Percentiles rank a stretch among this genome's conserved stretches.
These are phyloP conservation scores for Habrosyne pyritoides DNA, from an alignment of 2,888 invertebrate genomes.

Conservation along the genomic window DNA sequence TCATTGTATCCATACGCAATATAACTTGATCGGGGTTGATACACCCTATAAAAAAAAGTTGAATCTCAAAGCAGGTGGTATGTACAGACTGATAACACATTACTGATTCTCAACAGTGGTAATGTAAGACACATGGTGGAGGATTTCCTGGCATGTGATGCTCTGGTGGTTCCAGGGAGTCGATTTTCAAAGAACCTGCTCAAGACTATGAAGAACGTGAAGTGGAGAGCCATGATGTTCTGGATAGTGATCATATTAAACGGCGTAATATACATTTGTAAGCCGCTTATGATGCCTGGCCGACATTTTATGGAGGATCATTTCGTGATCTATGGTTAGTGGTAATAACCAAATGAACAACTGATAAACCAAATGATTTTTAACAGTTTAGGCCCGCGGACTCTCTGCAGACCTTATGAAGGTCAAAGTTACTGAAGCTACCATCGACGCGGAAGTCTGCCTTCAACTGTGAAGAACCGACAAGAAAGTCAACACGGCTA, in stretches of 20 bases:
- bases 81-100: neutral
- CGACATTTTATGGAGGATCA: constrained; percentile 48
- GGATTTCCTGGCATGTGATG: constrained; percentile 40
- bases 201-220: constrained; percentile 42
- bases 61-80: too few species aligned
- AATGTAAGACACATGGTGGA: constrained; percentile 43
- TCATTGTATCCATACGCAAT: too few species aligned
- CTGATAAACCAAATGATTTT: too few species aligned
- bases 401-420: too few species aligned
- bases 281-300: constrained; percentile 48
- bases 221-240: constrained; percentile 51
- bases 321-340: constrained; percentile 44
- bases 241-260: constrained; percentile 52
- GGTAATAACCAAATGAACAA: neutral
- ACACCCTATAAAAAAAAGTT: too few species aligned
- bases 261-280: constrained; percentile 40
- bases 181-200: constrained; percentile 49
- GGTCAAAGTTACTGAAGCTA: too few species aligned
- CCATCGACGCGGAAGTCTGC: too few species aligned
- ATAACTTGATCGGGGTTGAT: too few species aligned
- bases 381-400: too few species aligned
- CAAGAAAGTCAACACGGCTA: too few species aligned
- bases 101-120: constrained; percentile 29
- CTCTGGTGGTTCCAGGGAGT: constrained; percentile 30
- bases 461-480: too few species aligned